Conservation (phyloP, 2,888 invertebrate genomes). For the Prenolepis imparis region DNA sequence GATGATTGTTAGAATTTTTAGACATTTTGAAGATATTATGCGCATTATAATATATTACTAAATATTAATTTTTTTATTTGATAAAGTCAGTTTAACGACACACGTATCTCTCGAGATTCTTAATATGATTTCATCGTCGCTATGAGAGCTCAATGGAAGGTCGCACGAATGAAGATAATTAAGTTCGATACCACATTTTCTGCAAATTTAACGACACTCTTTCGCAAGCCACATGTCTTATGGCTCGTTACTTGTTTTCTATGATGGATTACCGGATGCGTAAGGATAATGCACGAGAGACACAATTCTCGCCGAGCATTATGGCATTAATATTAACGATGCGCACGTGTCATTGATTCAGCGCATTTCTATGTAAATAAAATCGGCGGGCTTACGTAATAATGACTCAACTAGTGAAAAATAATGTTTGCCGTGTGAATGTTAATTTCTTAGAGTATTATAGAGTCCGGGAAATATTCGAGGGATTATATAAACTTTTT, state of each 20-base stretch:
- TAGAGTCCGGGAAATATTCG: neutral
- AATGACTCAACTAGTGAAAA: neutral
- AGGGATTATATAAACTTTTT: neutral
- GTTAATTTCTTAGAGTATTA: neutral
- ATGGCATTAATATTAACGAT: constrained; percentile 46
- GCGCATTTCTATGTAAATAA: constrained; percentile 25
- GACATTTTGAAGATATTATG: neutral
- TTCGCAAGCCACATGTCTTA: constrained; percentile 27
- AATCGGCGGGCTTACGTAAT: neutral
- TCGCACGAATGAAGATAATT: constrained; percentile 24
- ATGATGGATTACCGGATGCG: constrained; percentile 36
- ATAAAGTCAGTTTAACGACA: constrained; percentile 33
- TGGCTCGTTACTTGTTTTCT: constrained; percentile 50
- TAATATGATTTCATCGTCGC: constrained; percentile 33
- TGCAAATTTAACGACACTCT: constrained; percentile 52
- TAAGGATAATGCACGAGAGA: constrained; percentile 9
- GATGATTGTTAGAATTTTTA: neutral
- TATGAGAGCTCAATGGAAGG: neutral
- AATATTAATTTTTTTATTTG: neutral
- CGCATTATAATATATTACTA: neutral
- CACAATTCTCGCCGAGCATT: constrained; percentile 7
- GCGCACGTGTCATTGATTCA: constrained; percentile 46
- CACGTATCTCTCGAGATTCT: neutral
- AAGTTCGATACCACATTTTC: constrained; percentile 40
- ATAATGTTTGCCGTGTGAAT: neutral